A percentile compares a stretch with the other conserved stretches of the same genome.
Evolutionary conservation across 2,113 vertebrate genomes (phyloP).

Genomic region (Candoia aspera): DNA sequence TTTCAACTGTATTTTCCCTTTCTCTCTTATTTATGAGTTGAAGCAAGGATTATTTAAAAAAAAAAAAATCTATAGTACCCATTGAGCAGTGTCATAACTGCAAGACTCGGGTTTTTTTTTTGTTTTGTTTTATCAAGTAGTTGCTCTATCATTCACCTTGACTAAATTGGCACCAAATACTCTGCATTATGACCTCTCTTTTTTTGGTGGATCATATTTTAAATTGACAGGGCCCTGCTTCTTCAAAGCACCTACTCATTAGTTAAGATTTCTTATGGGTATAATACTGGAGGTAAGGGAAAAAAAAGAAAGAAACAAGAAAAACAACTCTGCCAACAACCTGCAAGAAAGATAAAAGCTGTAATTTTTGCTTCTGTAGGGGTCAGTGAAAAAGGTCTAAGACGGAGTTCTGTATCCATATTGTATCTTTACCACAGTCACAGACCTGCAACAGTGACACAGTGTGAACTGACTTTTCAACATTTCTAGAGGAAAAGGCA

Average conservation of each 20-base stretch:
- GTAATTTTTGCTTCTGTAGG: slow-evolving; percentile 32
- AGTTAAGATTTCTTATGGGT: not conserved
- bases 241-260: not conserved
- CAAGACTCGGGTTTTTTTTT: not conserved
- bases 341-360: slow-evolving; percentile 35
- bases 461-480: slow-evolving; percentile 10
- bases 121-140: not conserved
- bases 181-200: slow-evolving; percentile 10
- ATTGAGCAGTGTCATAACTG: slow-evolving; percentile 22
- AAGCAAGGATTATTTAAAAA: slow-evolving; percentile 27
- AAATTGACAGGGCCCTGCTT: not conserved
- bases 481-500: slow-evolving; percentile 20
- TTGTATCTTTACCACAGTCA: slow-evolving; percentile 27
- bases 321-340: not conserved
- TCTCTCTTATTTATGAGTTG: slow-evolving; percentile 20
- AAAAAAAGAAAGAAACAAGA: not conserved
- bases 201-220: not conserved
- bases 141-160: slow-evolving; percentile 16
- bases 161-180: slow-evolving; percentile 17
- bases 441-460: not conserved
- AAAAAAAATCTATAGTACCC: slow-evolving; percentile 29
- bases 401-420: slow-evolving; percentile 7
- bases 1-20: not conserved
- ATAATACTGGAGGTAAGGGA: not conserved
- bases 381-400: slow-evolving; percentile 31